Percentiles rank a stretch among this genome's conserved stretches.
Evolutionary conservation across 2,888 invertebrate genomes (phyloP).

Genomic region (Mamestra brassicae): DNA sequence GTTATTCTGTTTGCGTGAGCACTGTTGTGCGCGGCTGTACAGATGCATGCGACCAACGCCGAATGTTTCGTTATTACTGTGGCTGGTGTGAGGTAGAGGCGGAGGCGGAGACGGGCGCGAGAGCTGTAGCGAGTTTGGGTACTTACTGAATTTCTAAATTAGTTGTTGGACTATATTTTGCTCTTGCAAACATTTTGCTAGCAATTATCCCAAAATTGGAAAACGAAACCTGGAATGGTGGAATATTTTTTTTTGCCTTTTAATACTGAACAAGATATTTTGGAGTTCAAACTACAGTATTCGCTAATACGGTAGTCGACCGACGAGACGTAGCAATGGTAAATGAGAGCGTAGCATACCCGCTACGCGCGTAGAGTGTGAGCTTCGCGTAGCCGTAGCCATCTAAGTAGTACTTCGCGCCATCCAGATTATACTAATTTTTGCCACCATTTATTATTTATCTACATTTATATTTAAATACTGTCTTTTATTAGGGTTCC

Average conservation of each 20-base stretch:
- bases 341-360: slow-evolving; percentile 5
- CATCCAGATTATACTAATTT: no score
- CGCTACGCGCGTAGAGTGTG: slow-evolving; percentile 41
- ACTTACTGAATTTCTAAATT: not conserved
- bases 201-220: not conserved
- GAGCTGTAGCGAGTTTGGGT: slow-evolving; percentile 7
- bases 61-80: slow-evolving; percentile 59
- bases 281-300: not conserved
- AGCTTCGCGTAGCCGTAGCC: not conserved
- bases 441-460: not conserved
- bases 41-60: slow-evolving; percentile 65
- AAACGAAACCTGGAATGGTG: not conserved
- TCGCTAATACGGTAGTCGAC: not conserved
- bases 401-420: not conserved
- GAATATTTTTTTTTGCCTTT: not conserved
- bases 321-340: not conserved
- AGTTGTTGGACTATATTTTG: not conserved
- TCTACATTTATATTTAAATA: no score
- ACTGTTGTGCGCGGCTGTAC: slow-evolving; percentile 64
- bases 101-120: slow-evolving; percentile 26
- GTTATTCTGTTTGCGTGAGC: slow-evolving; percentile 75
- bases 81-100: slow-evolving; percentile 44
- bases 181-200: not conserved
- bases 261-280: no score
- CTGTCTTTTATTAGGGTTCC: no score